A percentile compares a stretch with the other conserved stretches of the same genome.
These are phyloP conservation scores for Platichthys stellatus DNA, from an alignment of 2,113 vertebrate genomes.

Conservation along the genomic window DNA sequence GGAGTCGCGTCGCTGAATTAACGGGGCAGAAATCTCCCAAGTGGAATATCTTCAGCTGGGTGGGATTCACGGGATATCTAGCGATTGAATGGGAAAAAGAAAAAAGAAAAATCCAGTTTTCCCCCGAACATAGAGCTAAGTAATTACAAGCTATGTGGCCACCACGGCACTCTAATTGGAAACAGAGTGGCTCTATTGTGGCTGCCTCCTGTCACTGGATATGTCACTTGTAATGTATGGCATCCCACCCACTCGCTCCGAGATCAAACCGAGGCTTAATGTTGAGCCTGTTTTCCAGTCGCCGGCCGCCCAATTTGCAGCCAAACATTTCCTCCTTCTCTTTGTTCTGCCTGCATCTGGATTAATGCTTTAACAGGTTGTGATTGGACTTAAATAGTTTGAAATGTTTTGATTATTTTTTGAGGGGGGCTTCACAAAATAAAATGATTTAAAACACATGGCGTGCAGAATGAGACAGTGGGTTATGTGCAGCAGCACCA, in stretches of 20 bases:
- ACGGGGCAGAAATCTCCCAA: conserved; percentile 9
- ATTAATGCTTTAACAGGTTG: neutral
- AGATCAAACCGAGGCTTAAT: conserved; percentile 27
- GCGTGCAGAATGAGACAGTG: conserved; percentile 14
- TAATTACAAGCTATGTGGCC: conserved; percentile 28
- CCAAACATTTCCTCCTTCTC: neutral
- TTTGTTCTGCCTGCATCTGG: neutral
- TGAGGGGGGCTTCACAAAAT: neutral
- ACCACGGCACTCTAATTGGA: conserved; percentile 52
- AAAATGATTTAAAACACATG: conserved; percentile 13
- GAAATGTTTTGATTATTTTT: neutral
- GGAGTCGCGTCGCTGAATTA: conserved; percentile 5
- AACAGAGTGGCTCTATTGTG: conserved; percentile 45
- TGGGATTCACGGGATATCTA: neutral
- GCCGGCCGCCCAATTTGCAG: conserved; percentile 50
- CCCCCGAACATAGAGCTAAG: neutral
- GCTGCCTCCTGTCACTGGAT: conserved; percentile 55
- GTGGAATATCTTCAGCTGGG: neutral
- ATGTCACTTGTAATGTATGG: conserved; percentile 52
- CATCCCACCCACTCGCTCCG: conserved; percentile 46
- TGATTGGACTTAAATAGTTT: neutral
- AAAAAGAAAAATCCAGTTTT: neutral
- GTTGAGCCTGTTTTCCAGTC: conserved; percentile 40
- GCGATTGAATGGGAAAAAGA: neutral
- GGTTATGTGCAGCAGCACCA: conserved; percentile 20